Evolutionary conservation across 1,140 invertebrate genomes (phyloP), one percentile per base, ranked within the genome.

Genomic region (Cotesia typhae): DNA sequence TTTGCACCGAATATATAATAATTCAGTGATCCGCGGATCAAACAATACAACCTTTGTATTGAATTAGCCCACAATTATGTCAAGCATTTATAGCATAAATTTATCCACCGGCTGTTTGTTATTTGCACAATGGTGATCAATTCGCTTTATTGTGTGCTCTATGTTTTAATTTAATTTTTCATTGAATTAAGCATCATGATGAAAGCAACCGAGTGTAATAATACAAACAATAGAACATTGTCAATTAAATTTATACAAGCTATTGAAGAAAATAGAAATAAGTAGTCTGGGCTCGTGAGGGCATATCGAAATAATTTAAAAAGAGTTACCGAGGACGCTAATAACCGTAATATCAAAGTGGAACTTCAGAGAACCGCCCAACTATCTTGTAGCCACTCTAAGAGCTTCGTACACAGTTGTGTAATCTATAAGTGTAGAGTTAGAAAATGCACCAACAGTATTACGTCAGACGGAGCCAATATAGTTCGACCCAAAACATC

Each of bases 321-420:
- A 79, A 81, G 79, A 82, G 77, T 83, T 81, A 83, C 77, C 73
- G 77, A 74, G 75, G 76, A 82, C 77, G 77, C 78, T 83, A 80
- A 82, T 83, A 81, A 81, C 81, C 74, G 79, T 81, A 80, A 80
- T 81, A 79, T 76, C 74, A 67, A 55, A 7, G 9, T 37, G 9
- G 36, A 57, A 38, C 52, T 12, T 36, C 52, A 17, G 14, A 53
- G 35, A 51, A 20, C 9, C 35, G 65, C 51, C 20, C 14, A 52
- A 17, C 47, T 51, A 35, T 36, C 47, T n/a, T 52, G 53, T 17
- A 20, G 12, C 53, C 53, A 57, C 20, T 57, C n/a, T 57, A 20
- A 57, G 53, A 57, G 9, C 53, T 57, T 28, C 28, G 28, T 28
- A 28, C 28, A 47, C 41, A 7, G 41, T 47, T 47, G 10, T 6